Evolutionary conservation across 2,888 invertebrate species (phyloP), one percentile per base, ranked within the genome.

Genomic region (Drosophila melanocephala): DNA sequence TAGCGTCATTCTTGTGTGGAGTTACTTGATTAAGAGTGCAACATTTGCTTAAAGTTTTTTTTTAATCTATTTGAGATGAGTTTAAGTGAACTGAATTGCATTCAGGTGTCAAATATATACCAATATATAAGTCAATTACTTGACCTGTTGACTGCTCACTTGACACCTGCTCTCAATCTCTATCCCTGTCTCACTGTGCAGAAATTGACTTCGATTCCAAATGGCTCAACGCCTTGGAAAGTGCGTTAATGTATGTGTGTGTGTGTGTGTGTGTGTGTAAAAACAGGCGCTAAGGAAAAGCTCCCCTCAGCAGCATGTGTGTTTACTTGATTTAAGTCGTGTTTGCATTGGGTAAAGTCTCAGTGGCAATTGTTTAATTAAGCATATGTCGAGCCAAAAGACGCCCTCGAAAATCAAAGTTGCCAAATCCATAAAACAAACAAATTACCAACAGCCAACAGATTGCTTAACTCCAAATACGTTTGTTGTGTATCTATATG

Each of bases 361-460:
- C 65, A 42, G 50, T 69, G 79, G 78, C 72, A 79, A 75, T 81
- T 83, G 81, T 75, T 81, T 81, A 81, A 81, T 81, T 83, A 81
- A 70, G 81, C 81, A 80, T 83, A 83, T 76, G 75, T 70, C 62
- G 75, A 71, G 65, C 44, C 68, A 56, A 65, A 57, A 65, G 64
- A 81, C 77, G 67, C 81, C 82, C 84, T 66, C 84, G 64, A 52
- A 81, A 68, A 72, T 73, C 75, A 76, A 83, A 73, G 58, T 72
- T 77, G 72, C 44, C 64, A 86, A 90, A 90, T 87, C 86, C 86
- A 87, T 81, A 87, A 90, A 90, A 79, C 69, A 86, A 86, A 86
- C 86, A 86, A 89, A 86, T 86, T 86, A 89, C 89, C 70, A 77
- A 65, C 87, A 86, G 70, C 60, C 44, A 78, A 65, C 90, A 90